phyloP scores from a whole-genome alignment of 2,113 vertebrate species.

The Rhea pennata region DNA sequence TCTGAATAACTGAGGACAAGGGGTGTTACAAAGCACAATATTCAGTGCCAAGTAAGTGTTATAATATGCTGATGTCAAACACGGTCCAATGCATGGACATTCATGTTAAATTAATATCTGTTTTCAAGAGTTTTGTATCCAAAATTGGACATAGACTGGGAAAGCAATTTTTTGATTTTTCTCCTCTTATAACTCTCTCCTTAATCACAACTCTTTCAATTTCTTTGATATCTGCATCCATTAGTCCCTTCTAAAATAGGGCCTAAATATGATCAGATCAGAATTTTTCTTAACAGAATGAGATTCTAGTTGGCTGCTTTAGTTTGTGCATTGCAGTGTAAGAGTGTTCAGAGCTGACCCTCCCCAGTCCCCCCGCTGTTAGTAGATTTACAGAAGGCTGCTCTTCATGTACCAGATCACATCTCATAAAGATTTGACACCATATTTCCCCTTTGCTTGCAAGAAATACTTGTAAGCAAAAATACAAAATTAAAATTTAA shows the following conservation, averaged over 20 bases:
- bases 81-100: neutral
- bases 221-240: neutral
- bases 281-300: neutral
- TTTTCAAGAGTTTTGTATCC: neutral
- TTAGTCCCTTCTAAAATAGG: neutral
- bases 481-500: neutral
- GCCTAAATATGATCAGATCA: neutral
- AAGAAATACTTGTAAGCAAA: neutral
- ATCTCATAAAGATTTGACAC: neutral
- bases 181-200: neutral
- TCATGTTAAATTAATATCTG: neutral
- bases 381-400: neutral
- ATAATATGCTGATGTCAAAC: slow-evolving; percentile 2
- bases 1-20: slow-evolving; percentile 11
- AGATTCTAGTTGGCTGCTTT: neutral
- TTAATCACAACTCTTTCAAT: neutral
- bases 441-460: neutral
- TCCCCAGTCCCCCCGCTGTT: neutral
- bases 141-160: neutral
- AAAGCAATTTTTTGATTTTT: neutral
- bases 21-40: neutral
- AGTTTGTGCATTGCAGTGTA: neutral
- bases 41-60: slow-evolving; percentile 21
- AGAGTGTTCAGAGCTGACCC: neutral
- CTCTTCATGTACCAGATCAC: neutral